Evolutionary conservation across 2,113 vertebrate genomes (phyloP).

Genomic region (Callopanchax toddi): DNA sequence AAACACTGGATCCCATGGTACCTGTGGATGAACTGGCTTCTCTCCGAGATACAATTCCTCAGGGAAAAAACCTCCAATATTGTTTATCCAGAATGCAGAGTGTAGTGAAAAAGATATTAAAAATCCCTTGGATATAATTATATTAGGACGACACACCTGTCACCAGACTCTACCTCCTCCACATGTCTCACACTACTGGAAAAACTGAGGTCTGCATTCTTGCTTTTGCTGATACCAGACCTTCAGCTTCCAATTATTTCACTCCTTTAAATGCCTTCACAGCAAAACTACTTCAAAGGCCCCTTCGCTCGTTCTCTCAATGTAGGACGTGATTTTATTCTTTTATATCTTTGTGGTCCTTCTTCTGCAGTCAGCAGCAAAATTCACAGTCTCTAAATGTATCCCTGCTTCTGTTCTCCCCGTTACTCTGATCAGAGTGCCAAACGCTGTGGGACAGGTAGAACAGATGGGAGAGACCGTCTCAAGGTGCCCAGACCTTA

Average conservation of each 20-base stretch:
- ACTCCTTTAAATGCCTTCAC: conserved; percentile 59
- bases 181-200: conserved; percentile 16
- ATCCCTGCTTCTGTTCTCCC: conserved; percentile 23
- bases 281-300: conserved; percentile 60
- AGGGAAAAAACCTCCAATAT: conserved; percentile 13
- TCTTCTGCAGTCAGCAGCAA: conserved; percentile 27
- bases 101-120: conserved; percentile 24
- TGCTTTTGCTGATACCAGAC: conserved; percentile 57
- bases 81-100: conserved; percentile 18
- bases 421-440: conserved; percentile 49
- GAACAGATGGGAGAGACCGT: conserved; percentile 41
- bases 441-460: conserved; percentile 45
- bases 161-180: conserved; percentile 39
- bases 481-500: conserved; percentile 30
- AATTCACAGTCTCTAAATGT: conserved; percentile 54
- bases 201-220: conserved; percentile 48
- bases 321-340: conserved; percentile 54
- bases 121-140: conserved; percentile 19
- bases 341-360: conserved; percentile 42
- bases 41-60: conserved; percentile 22
- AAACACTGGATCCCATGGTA: conserved; percentile 41
- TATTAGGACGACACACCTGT: conserved; percentile 30
- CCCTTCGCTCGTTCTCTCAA: conserved; percentile 30
- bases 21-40: conserved; percentile 31
- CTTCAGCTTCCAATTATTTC: conserved; percentile 68